These are phyloP conservation scores for Sericinus montela DNA, from an alignment of 2,888 invertebrate species.

Conservation along the genomic window DNA sequence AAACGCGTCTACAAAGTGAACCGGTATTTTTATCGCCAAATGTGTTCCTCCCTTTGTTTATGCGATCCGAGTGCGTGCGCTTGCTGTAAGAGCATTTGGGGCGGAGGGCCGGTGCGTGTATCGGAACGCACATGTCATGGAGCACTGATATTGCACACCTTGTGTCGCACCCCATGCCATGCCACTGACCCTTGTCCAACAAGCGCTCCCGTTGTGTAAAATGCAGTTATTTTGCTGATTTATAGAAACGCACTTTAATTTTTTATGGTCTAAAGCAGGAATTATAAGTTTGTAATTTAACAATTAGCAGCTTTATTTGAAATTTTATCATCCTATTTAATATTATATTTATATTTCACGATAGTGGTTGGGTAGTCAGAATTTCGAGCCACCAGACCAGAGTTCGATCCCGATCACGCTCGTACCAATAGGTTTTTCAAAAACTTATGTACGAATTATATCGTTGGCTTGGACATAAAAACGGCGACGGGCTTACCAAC, in stretches of 20 bases:
- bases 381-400: no score
- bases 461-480: no score
- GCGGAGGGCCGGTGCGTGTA: conserved; percentile 48
- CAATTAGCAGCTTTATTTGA: no score
- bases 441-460: no score
- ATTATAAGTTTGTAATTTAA: no score
- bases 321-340: no score
- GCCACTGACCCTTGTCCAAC: conserved; percentile 53
- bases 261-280: neutral
- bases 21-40: conserved; percentile 11
- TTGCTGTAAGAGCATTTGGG: conserved; percentile 33
- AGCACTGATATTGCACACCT: conserved; percentile 75
- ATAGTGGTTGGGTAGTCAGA: no score
- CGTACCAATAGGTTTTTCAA: no score
- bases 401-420: no score
- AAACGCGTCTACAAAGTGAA: conserved; percentile 3
- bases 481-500: no score
- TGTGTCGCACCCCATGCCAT: conserved; percentile 58
- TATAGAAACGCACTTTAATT: neutral
- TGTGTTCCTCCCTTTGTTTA: conserved; percentile 49
- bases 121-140: conserved; percentile 62
- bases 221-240: conserved; percentile 29
- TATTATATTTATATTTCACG: no score
- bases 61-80: conserved; percentile 44
- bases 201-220: conserved; percentile 33